A percentile compares a stretch with the other conserved stretches of the same genome.
Conservation (phyloP, 2,888 invertebrate genomes). For the Drosophila paramelanica region DNA sequence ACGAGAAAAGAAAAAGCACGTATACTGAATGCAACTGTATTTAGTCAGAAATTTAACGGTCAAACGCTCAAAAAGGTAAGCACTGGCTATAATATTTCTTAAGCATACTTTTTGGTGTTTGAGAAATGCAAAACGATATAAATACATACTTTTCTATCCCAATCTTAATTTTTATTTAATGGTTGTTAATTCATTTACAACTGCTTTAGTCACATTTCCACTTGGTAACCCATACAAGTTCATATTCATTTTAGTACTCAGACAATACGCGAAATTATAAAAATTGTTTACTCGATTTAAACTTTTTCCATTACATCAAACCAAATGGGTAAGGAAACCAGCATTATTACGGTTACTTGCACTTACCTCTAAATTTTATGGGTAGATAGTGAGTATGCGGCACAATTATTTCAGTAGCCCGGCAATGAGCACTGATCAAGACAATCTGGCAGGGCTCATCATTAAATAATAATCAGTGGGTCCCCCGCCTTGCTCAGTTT, state of each 20-base stretch:
- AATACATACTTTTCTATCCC: not conserved
- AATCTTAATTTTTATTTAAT: not conserved
- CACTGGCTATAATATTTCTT: no score
- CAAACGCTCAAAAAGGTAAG: no score
- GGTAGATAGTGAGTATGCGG: conserved; percentile 21
- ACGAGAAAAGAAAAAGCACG: not conserved
- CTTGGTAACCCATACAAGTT: not conserved
- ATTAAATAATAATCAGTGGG: conserved; percentile 78
- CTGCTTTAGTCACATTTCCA: not conserved
- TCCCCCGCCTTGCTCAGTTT: conserved; percentile 45
- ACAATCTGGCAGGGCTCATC: conserved; percentile 66
- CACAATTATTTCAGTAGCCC: conserved; percentile 56
- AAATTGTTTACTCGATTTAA: conserved; percentile 27
- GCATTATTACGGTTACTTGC: not conserved
- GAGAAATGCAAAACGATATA: conserved; percentile 1
- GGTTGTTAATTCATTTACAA: not conserved
- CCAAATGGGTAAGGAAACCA: conserved; percentile 32
- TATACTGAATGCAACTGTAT: not conserved
- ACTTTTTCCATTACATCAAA: conserved; percentile 34
- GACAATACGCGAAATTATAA: conserved; percentile 11
- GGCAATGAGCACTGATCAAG: conserved; percentile 39
- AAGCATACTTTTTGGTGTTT: conserved; percentile 35
- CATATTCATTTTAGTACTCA: not conserved
- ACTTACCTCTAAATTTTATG: conserved; percentile 11
- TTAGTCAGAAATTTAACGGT: conserved; percentile 1